Conservation (phyloP, 2,113 vertebrate species). For the Saiga tatarica region DNA sequence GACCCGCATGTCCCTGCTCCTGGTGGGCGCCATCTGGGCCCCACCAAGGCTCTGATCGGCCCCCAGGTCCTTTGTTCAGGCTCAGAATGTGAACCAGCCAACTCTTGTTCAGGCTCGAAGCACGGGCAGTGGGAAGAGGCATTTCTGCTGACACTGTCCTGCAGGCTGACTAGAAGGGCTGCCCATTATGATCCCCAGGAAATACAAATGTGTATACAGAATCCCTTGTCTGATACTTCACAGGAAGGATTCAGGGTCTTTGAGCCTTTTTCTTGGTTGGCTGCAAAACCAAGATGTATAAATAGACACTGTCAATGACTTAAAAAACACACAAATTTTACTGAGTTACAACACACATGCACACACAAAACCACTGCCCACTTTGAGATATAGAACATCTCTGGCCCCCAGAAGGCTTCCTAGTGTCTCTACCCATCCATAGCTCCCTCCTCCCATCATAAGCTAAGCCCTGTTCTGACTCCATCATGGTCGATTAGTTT, state of each 20-base stretch:
- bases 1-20: not conserved
- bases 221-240: not conserved
- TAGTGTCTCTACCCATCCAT: not conserved
- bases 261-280: too few species aligned
- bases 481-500: accelerated
- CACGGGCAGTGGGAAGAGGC: not conserved
- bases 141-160: accelerated
- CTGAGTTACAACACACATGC: not conserved
- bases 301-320: not conserved
- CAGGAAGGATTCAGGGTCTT: not conserved
- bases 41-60: accelerated
- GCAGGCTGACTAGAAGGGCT: not conserved
- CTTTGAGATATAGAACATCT: not conserved
- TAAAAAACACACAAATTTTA: not conserved
- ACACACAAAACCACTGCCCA: not conserved
- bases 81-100: not conserved
- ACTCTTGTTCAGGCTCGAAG: not conserved
- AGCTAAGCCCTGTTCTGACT: not conserved
- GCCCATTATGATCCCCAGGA: accelerated
- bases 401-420: not conserved
- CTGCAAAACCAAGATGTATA: not conserved
- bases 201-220: accelerated
- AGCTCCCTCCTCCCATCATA: accelerated
- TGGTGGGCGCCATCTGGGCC: accelerated
- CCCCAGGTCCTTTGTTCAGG: not conserved